phyloP scores from a whole-genome alignment of 1,140 invertebrate genomes.

The Cyphomyrmex costatus region DNA sequence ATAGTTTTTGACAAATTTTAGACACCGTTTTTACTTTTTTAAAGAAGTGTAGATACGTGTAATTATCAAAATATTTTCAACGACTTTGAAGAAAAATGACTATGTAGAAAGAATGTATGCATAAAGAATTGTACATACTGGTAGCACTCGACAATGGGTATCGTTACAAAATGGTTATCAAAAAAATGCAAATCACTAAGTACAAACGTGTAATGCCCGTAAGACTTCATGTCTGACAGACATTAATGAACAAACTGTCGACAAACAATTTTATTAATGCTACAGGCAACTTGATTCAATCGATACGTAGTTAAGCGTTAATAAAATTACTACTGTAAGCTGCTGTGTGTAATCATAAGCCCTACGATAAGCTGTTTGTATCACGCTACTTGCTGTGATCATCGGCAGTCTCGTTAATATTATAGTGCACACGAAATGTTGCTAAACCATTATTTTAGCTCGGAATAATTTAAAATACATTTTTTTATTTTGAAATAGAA shows the following conservation, averaged over 20 bases:
- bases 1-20: background rate
- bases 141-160: no score
- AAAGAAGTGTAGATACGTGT: background rate
- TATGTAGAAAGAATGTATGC: background rate
- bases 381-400: slow-evolving; percentile 49
- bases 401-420: slow-evolving; percentile 39
- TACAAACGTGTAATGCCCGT: slow-evolving; percentile 5
- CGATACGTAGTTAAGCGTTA: slow-evolving; percentile 49
- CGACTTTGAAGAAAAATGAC: background rate
- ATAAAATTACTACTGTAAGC: slow-evolving; percentile 48
- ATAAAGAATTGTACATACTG: background rate
- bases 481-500: slow-evolving; percentile 10
- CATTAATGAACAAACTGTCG: slow-evolving; percentile 41
- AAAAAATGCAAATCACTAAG: slow-evolving; percentile 31
- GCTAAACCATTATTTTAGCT: background rate
- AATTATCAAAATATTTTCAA: background rate
- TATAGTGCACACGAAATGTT: background rate
- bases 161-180: background rate
- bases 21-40: background rate
- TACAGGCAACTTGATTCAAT: slow-evolving; percentile 49
- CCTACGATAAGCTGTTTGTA: slow-evolving; percentile 38
- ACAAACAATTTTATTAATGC: slow-evolving; percentile 52
- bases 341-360: slow-evolving; percentile 41
- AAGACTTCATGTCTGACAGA: background rate
- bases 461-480: background rate